Evolutionary conservation across 2,888 invertebrate genomes (phyloP).

Genomic region (Pherbina coryleti): DNA sequence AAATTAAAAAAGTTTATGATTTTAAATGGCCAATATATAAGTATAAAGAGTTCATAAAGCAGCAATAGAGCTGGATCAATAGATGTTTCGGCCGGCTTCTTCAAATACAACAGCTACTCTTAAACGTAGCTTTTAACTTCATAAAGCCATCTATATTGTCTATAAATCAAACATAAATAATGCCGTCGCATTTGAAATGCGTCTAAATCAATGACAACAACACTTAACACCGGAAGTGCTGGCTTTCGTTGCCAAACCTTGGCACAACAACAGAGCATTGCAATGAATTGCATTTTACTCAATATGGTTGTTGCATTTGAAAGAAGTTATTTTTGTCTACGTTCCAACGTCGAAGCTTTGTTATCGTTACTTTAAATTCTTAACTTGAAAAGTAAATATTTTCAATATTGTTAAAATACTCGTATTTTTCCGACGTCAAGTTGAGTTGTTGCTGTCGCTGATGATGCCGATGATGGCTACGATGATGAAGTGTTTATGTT

Average conservation of each 20-base stretch:
- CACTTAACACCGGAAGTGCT: conserved; percentile 56
- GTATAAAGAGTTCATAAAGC: no score
- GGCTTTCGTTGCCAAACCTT: conserved; percentile 41
- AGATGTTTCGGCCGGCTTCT: no score
- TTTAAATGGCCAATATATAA: no score
- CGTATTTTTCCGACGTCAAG: background rate
- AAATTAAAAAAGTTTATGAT: no score
- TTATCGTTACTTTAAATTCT: conserved; percentile 62
- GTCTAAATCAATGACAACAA: conserved; percentile 28
- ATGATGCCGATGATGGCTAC: background rate
- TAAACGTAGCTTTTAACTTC: background rate
- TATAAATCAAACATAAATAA: conserved; percentile 20
- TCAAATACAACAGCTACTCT: no score
- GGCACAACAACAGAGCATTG: background rate
- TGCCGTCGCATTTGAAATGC: conserved; percentile 37
- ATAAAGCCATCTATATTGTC: background rate
- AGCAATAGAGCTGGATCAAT: background rate
- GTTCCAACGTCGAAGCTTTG: background rate
- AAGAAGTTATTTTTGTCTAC: background rate
- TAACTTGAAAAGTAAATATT: conserved; percentile 66
- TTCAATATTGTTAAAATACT: conserved; percentile 34
- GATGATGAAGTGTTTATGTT: conserved; percentile 24
- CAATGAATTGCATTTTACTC: conserved; percentile 53
- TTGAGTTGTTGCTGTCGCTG: background rate
- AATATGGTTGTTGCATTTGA: background rate